These are phyloP conservation scores for Isaurus tuberculatus DNA, from an alignment of 92 coral and sea anemone genomes.

Conservation along the genomic window DNA sequence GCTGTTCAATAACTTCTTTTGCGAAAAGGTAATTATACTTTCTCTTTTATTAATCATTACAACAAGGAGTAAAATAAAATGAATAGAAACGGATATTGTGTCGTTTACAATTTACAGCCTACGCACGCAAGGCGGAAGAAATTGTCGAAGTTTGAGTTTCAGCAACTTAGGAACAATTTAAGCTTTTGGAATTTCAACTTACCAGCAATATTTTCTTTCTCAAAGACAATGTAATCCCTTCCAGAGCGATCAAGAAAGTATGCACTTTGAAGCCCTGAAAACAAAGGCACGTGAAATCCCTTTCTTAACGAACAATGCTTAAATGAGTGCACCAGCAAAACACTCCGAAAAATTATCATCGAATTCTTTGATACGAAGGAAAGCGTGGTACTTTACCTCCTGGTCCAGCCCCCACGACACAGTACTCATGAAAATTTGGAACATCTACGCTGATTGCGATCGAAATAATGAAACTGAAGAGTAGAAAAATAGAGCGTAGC, in stretches of 20 bases:
- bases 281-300: not conserved
- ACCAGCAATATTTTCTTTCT: constrained; percentile 83
- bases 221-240: constrained; percentile 85
- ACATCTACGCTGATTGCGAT: not conserved
- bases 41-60: not conserved
- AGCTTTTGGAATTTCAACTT: not conserved
- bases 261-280: constrained; percentile 91
- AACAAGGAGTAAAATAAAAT: not conserved
- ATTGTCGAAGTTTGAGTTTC: not conserved
- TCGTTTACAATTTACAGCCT: constrained; percentile 9
- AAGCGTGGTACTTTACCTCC: constrained; percentile 7
- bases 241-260: constrained; percentile 83
- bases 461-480: not conserved
- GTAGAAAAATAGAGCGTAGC: constrained; percentile 2
- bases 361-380: not conserved
- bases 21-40: constrained; percentile 2
- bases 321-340: not conserved
- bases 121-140: constrained; percentile 3
- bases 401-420: constrained; percentile 40
- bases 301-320: not conserved
- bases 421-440: constrained; percentile 24
- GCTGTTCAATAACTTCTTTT: not conserved
- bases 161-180: not conserved
- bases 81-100: constrained; percentile 17
- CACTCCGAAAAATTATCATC: not conserved